Conservation (phyloP, 2,113 vertebrate genomes). For the Pachypanchax playfairii region DNA sequence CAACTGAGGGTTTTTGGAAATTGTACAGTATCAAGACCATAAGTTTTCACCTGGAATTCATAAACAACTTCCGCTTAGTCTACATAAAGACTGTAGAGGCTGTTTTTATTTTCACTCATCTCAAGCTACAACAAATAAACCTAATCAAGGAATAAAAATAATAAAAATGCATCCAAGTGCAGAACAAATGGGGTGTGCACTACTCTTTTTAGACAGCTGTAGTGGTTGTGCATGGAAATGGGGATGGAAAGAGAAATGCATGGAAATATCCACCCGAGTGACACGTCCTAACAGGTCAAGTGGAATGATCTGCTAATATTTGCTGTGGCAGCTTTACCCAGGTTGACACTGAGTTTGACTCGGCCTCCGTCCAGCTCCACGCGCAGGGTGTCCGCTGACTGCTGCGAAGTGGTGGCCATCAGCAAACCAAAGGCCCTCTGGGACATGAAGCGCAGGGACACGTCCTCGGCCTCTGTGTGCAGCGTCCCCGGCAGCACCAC, state of each 20-base stretch:
- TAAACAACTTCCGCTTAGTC: no score
- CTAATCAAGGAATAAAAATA: background rate
- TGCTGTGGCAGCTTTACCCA: constrained; percentile 83
- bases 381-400: constrained; percentile 93
- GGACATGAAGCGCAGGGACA: constrained; percentile 93
- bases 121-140: no score
- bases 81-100: no score
- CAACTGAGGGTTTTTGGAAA: no score
- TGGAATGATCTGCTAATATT: constrained; percentile 26
- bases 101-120: no score
- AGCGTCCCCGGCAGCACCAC: constrained; percentile 85
- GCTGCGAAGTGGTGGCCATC: constrained; percentile 93
- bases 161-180: background rate
- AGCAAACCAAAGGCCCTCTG: constrained; percentile 93
- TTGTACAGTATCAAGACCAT: no score
- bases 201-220: constrained; percentile 55
- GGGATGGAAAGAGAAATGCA: constrained; percentile 40
- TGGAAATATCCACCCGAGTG: constrained; percentile 35
- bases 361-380: constrained; percentile 92
- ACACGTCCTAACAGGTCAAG: constrained; percentile 48
- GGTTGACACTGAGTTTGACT: constrained; percentile 94
- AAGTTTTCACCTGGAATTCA: no score
- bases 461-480: constrained; percentile 94
- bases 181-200: background rate
- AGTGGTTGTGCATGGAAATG: constrained; percentile 47